Conservation (phyloP, 2,888 invertebrate species). For the Xiphydria camelus region DNA sequence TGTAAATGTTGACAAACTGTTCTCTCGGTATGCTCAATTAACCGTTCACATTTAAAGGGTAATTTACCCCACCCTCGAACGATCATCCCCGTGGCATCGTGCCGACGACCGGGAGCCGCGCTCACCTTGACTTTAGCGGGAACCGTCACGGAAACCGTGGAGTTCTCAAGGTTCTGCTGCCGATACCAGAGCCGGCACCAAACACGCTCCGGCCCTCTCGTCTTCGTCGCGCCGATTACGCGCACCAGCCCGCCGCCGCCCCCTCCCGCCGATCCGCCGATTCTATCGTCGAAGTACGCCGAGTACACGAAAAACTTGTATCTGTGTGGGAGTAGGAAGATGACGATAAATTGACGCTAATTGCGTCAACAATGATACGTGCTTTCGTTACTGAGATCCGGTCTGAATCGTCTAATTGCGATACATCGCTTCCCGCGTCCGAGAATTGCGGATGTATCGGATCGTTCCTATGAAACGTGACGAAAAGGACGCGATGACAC, state of each 20-base stretch:
- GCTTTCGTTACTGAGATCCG: not conserved
- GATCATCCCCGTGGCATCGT: no score
- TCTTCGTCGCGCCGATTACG: conserved; percentile 86
- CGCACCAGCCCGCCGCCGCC: conserved; percentile 65
- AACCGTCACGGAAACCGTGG: conserved; percentile 64
- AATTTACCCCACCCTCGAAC: not conserved
- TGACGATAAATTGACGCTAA: not conserved
- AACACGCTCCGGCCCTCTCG: conserved; percentile 79
- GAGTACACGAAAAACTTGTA: conserved; percentile 91
- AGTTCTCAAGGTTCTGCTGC: conserved; percentile 52
- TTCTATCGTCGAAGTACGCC: conserved; percentile 81
- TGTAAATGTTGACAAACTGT: no score
- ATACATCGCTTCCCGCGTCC: no score
- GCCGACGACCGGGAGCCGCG: no score
- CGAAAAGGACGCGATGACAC: no score
- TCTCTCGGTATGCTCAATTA: no score
- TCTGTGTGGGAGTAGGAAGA: conserved; percentile 59
- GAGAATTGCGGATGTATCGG: no score
- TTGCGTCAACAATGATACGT: not conserved
- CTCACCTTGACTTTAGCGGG: conserved; percentile 78
- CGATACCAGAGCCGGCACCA: conserved; percentile 80
- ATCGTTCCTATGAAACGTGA: no score
- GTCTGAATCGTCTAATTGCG: no score
- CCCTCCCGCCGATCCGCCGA: conserved; percentile 36
- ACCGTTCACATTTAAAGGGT: not conserved